A percentile compares a stretch with the other conserved stretches of the same genome.
phyloP scores from a whole-genome alignment of 2,113 vertebrate genomes.

The Butorides virescens region DNA sequence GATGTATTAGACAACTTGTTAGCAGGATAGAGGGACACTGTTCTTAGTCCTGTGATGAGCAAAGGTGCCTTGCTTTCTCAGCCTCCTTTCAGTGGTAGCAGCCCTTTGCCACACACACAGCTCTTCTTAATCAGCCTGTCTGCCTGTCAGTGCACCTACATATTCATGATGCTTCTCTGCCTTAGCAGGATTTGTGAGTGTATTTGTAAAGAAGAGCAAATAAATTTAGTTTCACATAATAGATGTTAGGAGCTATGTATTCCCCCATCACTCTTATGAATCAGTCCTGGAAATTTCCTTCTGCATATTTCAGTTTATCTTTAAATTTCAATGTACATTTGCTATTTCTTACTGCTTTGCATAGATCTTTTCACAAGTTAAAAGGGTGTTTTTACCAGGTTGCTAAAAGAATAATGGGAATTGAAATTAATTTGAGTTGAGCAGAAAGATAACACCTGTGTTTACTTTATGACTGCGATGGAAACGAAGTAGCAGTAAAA shows the following conservation, averaged over 20 bases:
- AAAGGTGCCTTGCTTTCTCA: not conserved
- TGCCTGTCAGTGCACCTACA: not conserved
- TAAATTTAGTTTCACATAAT: not conserved
- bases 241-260: not conserved
- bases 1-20: not conserved
- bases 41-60: not conserved
- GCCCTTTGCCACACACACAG: fast-evolving
- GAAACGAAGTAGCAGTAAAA: not conserved
- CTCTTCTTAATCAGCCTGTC: not conserved
- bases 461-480: not conserved
- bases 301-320: not conserved
- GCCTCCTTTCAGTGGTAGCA: not conserved
- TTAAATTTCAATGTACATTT: not conserved
- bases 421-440: not conserved
- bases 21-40: not conserved
- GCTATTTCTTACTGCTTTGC: not conserved
- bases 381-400: not conserved
- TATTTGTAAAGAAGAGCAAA: not conserved
- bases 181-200: not conserved
- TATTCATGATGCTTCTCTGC: not conserved
- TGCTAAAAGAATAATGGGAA: not conserved
- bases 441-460: not conserved
- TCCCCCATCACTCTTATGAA: not conserved
- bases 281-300: not conserved
- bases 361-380: not conserved